A percentile compares a stretch with the other conserved stretches of the same genome.
Conservation (phyloP, 2,113 vertebrate genomes). For the Cyprinodon variegatus region DNA sequence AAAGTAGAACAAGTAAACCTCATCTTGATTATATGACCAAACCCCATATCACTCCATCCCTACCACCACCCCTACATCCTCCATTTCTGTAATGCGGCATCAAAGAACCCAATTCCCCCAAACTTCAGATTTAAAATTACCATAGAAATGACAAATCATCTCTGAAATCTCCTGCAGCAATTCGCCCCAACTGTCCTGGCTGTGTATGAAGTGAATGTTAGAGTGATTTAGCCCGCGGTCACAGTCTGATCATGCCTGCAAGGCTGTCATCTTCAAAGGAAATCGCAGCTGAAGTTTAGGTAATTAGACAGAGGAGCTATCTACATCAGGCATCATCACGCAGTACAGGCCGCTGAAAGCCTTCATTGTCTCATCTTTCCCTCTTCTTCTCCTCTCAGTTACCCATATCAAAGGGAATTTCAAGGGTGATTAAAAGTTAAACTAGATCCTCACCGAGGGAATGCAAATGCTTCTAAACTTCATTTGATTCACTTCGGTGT, state of each 20-base stretch:
- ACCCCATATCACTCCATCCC: not conserved
- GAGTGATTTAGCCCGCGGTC: conserved; percentile 60
- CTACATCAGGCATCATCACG: conserved; percentile 56
- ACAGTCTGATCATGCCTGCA: conserved; percentile 56
- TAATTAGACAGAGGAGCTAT: conserved; percentile 71
- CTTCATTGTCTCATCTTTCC: conserved; percentile 52
- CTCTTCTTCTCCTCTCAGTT: conserved; percentile 47
- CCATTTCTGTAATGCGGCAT: conserved; percentile 35
- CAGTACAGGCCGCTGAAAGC: conserved; percentile 44
- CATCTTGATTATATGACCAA: conserved; percentile 8
- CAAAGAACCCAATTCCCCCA: conserved; percentile 47
- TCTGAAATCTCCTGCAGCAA: conserved; percentile 59
- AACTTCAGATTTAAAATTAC: conserved; percentile 55
- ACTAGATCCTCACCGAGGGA: conserved; percentile 54
- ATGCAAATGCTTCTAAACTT: conserved; percentile 25
- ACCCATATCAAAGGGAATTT: conserved; percentile 72
- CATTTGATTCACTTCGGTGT: conserved; percentile 12
- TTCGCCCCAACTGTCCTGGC: conserved; percentile 33
- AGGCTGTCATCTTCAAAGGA: conserved; percentile 68
- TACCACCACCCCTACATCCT: not conserved
- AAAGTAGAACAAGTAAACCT: not conserved
- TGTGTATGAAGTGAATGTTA: conserved; percentile 48
- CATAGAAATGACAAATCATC: conserved; percentile 64
- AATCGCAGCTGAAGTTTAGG: conserved; percentile 65
- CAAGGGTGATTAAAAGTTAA: conserved; percentile 74